A percentile compares a stretch with the other conserved stretches of the same genome.
Conservation (phyloP, 2,797 vertebrate genomes). For the Clarias pachynema region DNA sequence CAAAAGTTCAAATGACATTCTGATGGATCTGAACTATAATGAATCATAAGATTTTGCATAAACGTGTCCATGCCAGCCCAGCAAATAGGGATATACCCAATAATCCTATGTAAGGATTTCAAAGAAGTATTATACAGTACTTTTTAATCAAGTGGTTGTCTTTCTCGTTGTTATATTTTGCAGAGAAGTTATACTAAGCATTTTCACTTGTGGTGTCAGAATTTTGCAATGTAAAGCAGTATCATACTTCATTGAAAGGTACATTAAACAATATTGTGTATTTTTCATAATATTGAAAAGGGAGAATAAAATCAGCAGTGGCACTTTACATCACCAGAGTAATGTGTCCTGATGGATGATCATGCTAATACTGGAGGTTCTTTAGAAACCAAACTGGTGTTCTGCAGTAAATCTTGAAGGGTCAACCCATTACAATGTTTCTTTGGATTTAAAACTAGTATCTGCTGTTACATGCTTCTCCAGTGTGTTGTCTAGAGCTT, state of each 20-base stretch:
- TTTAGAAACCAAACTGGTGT: slow-evolving; percentile 1
- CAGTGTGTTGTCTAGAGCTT: background rate
- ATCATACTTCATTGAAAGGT: background rate
- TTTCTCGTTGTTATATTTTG: background rate
- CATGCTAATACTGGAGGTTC: background rate
- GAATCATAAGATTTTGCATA: background rate
- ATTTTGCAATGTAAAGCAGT: background rate
- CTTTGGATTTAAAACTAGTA: background rate
- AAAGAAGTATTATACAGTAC: background rate
- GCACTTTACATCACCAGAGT: background rate
- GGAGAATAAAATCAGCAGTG: background rate
- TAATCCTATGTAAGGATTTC: background rate
- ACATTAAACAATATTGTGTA: background rate
- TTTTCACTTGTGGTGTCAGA: background rate
- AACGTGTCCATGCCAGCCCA: background rate
- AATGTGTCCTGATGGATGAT: background rate
- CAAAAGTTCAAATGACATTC: background rate
- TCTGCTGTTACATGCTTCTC: background rate
- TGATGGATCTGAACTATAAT: background rate
- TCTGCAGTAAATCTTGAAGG: slow-evolving; percentile 4
- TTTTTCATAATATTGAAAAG: background rate
- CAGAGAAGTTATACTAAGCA: background rate
- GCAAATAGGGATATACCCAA: background rate
- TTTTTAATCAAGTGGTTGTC: background rate
- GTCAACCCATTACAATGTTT: slow-evolving; percentile 2